Conservation (phyloP, 2,888 invertebrate genomes). For the Catocala sponsa region DNA sequence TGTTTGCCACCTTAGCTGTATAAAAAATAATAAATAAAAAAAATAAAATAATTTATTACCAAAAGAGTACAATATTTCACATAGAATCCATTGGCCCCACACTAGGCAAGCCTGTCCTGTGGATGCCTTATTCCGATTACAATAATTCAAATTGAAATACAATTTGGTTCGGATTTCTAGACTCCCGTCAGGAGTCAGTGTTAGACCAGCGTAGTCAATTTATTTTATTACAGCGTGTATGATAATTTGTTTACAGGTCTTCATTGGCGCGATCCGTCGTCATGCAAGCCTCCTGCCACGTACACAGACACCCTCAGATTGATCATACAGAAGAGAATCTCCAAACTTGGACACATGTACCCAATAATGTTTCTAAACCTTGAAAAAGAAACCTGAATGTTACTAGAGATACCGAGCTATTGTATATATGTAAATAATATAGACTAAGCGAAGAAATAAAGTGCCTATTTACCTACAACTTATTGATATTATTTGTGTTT, state of each 20-base stretch:
- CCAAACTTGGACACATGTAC: constrained; percentile 92
- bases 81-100: too few species aligned
- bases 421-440: constrained; percentile 52
- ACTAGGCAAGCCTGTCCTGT: too few species aligned
- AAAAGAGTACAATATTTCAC: too few species aligned
- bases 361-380: constrained; percentile 91
- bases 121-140: too few species aligned
- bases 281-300: constrained; percentile 90
- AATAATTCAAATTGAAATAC: too few species aligned
- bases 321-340: constrained; percentile 93
- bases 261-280: constrained; percentile 93
- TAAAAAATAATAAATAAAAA: too few species aligned
- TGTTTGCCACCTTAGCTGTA: too few species aligned
- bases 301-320: constrained; percentile 94
- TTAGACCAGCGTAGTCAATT: too few species aligned
- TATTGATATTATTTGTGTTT: constrained; percentile 11
- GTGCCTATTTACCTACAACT: constrained; percentile 44
- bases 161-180: too few species aligned
- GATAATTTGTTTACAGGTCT: constrained; percentile 69
- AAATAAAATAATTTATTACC: too few species aligned
- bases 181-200: too few species aligned
- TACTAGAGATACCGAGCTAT: too few species aligned
- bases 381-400: constrained; percentile 64
- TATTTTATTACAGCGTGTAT: background rate
- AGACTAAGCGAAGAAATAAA: constrained; percentile 54